Evolutionary conservation across 2,797 vertebrate genomes (phyloP).

Genomic region (Ctenopoma kingsleyae): DNA sequence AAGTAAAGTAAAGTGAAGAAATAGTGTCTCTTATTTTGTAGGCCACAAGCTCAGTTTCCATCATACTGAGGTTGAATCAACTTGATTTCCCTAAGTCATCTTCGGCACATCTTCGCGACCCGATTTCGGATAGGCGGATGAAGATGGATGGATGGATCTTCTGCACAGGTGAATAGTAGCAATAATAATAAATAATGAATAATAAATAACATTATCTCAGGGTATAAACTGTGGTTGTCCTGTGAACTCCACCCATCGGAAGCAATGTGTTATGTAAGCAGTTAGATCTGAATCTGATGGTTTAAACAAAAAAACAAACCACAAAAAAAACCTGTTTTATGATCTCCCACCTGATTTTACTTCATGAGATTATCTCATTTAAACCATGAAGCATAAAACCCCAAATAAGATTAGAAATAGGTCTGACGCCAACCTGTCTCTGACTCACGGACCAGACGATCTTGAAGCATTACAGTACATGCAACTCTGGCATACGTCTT

Average conservation of each 20-base stretch:
- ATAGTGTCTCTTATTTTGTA: no score
- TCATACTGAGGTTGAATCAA: no score
- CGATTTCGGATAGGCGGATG: no score
- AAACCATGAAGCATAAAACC: constrained; percentile 36
- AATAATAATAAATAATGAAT: no score
- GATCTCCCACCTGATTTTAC: constrained; percentile 16
- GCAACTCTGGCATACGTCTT: constrained; percentile 25
- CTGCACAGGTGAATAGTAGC: no score
- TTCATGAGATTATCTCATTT: constrained; percentile 38
- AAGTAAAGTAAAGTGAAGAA: no score
- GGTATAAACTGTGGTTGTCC: no score
- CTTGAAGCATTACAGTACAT: constrained; percentile 14
- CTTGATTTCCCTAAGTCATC: no score
- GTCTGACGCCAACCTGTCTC: constrained; percentile 26
- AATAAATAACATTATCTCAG: no score
- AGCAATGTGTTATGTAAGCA: background rate
- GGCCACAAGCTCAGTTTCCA: no score
- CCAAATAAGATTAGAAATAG: constrained; percentile 32
- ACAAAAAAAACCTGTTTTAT: background rate
- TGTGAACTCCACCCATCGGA: background rate
- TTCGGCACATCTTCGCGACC: no score
- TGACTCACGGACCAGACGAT: constrained; percentile 22
- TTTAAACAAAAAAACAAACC: background rate
- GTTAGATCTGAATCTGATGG: background rate
- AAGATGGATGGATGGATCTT: no score